A percentile compares a stretch with the other conserved stretches of the same genome.
Conservation (phyloP, 1,140 invertebrate genomes). For the Reticulitermes speratus region DNA sequence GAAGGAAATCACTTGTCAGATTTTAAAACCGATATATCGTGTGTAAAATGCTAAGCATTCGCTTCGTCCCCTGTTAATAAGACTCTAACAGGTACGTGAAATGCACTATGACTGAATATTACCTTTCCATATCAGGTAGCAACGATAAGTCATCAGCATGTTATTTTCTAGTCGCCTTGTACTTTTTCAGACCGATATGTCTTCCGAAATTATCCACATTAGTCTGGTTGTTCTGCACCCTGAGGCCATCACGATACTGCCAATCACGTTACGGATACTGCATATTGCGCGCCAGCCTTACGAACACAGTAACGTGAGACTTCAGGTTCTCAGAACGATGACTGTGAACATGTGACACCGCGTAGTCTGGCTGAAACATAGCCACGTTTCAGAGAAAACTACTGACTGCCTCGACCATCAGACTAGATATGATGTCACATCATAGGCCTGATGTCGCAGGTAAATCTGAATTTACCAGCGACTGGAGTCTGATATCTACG, state of each 20-base stretch:
- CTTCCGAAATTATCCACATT: slow-evolving; percentile 7
- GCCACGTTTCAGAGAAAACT: no score
- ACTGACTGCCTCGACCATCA: no score
- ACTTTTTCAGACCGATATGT: neutral
- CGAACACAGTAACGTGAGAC: neutral
- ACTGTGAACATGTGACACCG: no score
- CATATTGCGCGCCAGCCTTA: neutral
- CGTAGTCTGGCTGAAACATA: no score
- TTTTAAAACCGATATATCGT: no score
- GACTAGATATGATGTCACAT: no score
- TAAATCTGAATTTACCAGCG: no score
- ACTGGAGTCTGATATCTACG: no score
- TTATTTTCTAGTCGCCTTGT: slow-evolving; percentile 7
- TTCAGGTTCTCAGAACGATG: neutral
- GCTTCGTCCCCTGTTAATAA: no score
- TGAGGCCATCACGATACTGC: neutral
- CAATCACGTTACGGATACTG: neutral
- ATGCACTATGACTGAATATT: neutral
- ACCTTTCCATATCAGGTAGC: neutral
- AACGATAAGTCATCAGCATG: neutral
- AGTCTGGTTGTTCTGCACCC: neutral
- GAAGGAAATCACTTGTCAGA: no score
- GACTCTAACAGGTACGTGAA: neutral
- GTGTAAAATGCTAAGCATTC: no score
- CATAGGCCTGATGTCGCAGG: no score